A percentile compares a stretch with the other conserved stretches of the same genome.
Conservation (phyloP, 2,797 vertebrate species). For the Triplophysa yarkandensis region DNA sequence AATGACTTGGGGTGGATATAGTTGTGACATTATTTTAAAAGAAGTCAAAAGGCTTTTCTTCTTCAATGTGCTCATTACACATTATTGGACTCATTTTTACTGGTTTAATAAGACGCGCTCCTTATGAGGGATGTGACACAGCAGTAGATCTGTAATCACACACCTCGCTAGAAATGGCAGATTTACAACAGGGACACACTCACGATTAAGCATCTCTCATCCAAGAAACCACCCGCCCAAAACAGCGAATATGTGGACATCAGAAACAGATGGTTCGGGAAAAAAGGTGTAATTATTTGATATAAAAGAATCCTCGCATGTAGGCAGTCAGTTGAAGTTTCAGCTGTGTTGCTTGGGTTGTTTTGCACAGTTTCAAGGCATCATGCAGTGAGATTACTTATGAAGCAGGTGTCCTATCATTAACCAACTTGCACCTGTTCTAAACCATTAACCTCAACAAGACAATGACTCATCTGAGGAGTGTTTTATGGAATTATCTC, state of each 20-base stretch:
- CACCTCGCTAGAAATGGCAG: conserved; percentile 49
- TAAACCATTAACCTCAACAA: conserved; percentile 34
- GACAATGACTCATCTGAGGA: conserved; percentile 40
- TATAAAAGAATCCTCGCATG: neutral
- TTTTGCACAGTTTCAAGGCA: conserved; percentile 10
- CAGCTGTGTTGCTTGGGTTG: conserved; percentile 19
- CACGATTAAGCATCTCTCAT: conserved; percentile 27
- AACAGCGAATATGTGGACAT: conserved; percentile 16
- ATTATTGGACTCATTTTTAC: conserved; percentile 56
- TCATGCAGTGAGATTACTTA: conserved; percentile 30
- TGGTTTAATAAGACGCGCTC: conserved; percentile 59
- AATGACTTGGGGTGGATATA: conserved; percentile 23
- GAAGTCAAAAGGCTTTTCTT: conserved; percentile 49
- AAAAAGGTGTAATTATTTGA: conserved; percentile 22
- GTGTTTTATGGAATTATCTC: conserved; percentile 29
- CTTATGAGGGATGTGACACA: conserved; percentile 42
- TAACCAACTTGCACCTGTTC: conserved; percentile 37
- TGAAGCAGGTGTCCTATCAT: conserved; percentile 31
- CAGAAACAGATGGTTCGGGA: conserved; percentile 37
- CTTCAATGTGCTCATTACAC: conserved; percentile 58
- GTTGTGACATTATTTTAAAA: conserved; percentile 56
- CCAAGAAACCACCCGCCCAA: conserved; percentile 13
- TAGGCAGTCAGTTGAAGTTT: conserved; percentile 13
- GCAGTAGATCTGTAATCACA: conserved; percentile 59
- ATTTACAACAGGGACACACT: conserved; percentile 47